Base-by-base conservation (phyloP, 2,888 invertebrate genomes). In the Urechis unicinctus region DNA sequence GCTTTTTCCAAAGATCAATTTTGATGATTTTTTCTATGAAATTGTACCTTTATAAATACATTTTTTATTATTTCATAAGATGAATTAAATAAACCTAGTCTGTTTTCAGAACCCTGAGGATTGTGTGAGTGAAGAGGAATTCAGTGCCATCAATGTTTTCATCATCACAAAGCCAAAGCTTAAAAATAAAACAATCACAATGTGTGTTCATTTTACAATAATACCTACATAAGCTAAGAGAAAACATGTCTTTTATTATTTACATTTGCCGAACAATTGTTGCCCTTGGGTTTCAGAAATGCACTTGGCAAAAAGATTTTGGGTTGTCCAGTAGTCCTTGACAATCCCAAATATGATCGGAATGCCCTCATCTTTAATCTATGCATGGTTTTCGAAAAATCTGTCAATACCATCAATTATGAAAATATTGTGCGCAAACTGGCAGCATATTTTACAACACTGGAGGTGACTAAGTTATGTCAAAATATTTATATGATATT, bases 161-260 rank as follows among this genome's bases (percentile, higher is more conserved):
- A 91, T 96, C 62, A 96, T 96, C 73, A 94, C 95, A 2, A 96
- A 95, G 79, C 88, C 88, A 29, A 91, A 93, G 71, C 82, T 96
- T 36, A 89, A 92, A 73, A 84, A 88, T 65, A 89, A 91, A 72
- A 88, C 90, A 6, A 88, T 96, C 73, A 94, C 93, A 5, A 88
- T 95, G 85, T 91, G 83, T 84, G 87, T 69, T 29, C 26, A 25
- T n/a, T 42, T 56, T 50, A 22, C n/a, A n/a, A n/a, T n/a, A n/a
- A n/a, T n/a, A n/a, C n/a, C n/a, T n/a, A n/a, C n/a, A n/a, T n/a
- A n/a, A n/a, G n/a, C n/a, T n/a, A n/a, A n/a, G n/a, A n/a, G n/a
- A n/a, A n/a, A n/a, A n/a, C n/a, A n/a, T n/a, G n/a, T n/a, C n/a
- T n/a, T n/a, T n/a, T n/a, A n/a, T n/a, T n/a, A n/a, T n/a, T n/a